phyloP scores from a whole-genome alignment of 2,113 vertebrate genomes.

The Chaetura pelagica region DNA sequence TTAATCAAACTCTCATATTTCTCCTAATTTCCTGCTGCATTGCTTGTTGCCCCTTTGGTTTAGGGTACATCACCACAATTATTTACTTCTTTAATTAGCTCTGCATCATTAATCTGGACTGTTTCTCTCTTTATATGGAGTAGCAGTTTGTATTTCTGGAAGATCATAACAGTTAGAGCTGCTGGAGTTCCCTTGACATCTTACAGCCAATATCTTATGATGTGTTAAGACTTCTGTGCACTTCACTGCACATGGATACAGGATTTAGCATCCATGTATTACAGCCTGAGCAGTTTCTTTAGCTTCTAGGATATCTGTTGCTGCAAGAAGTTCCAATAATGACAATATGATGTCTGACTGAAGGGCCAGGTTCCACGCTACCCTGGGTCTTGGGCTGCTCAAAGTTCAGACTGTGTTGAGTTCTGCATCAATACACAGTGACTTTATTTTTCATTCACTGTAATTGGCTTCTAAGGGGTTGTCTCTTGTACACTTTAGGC shows the following conservation, averaged over 20 bases:
- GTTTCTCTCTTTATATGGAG: slow-evolving; percentile 1
- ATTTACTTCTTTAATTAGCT: slow-evolving; percentile 74
- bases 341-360: background rate
- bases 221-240: background rate
- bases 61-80: slow-evolving; percentile 2
- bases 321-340: background rate
- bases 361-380: background rate
- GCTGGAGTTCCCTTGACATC: background rate
- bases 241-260: background rate
- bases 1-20: slow-evolving; percentile 53
- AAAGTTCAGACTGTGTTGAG: background rate
- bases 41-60: slow-evolving; percentile 28
- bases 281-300: background rate
- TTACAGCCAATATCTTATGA: background rate
- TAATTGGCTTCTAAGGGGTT: accelerated
- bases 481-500: accelerated
- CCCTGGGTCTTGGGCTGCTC: accelerated
- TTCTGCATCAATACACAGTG: background rate
- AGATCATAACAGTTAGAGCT: background rate
- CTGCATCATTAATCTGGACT: slow-evolving; percentile 45
- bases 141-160: background rate
- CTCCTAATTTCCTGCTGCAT: background rate
- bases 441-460: background rate
- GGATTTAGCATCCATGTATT: background rate
- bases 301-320: background rate